phyloP scores from a whole-genome alignment of 2,888 invertebrate genomes.

The Amitus sp. region DNA sequence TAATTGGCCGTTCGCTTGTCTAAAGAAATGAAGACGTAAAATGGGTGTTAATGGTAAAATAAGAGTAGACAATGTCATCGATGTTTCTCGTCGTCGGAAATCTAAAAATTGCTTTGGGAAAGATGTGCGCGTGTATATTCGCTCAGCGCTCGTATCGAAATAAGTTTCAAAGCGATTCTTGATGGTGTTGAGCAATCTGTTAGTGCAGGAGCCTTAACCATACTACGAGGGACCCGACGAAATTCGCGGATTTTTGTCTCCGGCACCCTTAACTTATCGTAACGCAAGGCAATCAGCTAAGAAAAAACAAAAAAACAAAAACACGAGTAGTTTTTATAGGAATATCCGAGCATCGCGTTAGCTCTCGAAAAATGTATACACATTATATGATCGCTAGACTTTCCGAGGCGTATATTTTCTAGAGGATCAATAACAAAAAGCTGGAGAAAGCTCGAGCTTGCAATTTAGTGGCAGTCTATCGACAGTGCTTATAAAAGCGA shows the following conservation, averaged over 20 bases:
- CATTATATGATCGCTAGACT: conserved; percentile 44
- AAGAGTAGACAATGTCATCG: neutral
- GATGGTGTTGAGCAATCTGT: conserved; percentile 64
- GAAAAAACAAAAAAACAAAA: no score
- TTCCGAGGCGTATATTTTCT: conserved; percentile 52
- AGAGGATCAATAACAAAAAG: conserved; percentile 42
- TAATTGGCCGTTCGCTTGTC: no score
- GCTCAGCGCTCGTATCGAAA: conserved; percentile 22
- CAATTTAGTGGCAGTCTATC: no score
- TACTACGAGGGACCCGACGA: conserved; percentile 56
- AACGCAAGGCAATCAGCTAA: conserved; percentile 66
- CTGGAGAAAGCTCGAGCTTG: conserved; percentile 16
- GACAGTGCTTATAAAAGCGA: no score
- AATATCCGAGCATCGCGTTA: conserved; percentile 59
- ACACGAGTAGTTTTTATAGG: conserved; percentile 64
- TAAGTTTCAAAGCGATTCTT: conserved; percentile 35
- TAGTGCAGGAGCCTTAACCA: conserved; percentile 66
- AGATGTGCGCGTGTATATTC: conserved; percentile 26
- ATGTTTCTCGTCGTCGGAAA: conserved; percentile 8
- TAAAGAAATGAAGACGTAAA: no score
- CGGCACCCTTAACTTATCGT: conserved; percentile 56
- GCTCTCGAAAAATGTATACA: conserved; percentile 31
- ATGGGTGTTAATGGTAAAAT: neutral
- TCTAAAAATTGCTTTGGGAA: conserved; percentile 4
- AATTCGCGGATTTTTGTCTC: conserved; percentile 35